Conservation (phyloP, 2,797 vertebrate genomes). For the Notolepis coatsorum region DNA sequence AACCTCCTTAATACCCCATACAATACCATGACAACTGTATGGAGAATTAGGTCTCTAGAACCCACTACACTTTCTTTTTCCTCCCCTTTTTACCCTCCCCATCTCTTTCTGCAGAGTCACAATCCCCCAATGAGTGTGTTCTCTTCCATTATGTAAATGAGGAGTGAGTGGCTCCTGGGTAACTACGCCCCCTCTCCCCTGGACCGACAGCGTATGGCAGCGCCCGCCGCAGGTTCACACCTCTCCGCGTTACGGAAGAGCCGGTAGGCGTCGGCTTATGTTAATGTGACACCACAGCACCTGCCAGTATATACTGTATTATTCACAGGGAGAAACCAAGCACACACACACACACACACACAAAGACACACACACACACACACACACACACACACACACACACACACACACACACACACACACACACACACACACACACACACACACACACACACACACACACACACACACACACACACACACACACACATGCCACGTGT, state of each 20-base stretch:
- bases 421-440: not conserved
- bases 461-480: not conserved
- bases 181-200: conserved; percentile 21
- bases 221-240: conserved; percentile 14
- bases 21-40: too few species aligned
- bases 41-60: too few species aligned
- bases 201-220: conserved; percentile 15
- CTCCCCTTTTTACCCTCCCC: too few species aligned
- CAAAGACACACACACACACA: not conserved
- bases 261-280: conserved; percentile 16
- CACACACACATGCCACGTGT: too few species aligned
- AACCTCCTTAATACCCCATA: too few species aligned
- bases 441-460: not conserved
- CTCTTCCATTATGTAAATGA: conserved; percentile 76
- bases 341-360: not conserved
- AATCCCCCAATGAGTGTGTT: conserved; percentile 64
- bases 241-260: conserved; percentile 27
- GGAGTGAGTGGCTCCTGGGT: conserved; percentile 52
- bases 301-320: not conserved
- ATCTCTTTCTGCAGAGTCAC: conserved; percentile 71
- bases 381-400: not conserved
- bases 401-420: not conserved
- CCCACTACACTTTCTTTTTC: too few species aligned
- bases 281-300: conserved; percentile 10
- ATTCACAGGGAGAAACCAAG: not conserved